Evolutionary conservation across 2,888 invertebrate species (phyloP).

Genomic region (Nomada lathburiana): DNA sequence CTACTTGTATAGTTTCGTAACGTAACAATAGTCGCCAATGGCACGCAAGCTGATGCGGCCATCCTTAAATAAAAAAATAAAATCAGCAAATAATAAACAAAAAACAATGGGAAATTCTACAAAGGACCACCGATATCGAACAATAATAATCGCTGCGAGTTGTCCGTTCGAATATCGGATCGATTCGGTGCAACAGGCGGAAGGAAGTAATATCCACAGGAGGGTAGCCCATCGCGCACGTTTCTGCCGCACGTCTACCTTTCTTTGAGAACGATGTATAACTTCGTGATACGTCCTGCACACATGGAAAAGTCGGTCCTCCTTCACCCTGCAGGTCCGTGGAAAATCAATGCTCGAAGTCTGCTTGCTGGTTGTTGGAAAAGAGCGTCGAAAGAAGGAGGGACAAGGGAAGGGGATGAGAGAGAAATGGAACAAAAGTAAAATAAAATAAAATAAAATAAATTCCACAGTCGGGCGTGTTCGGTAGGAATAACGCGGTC

Average conservation of each 20-base stretch:
- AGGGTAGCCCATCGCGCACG: constrained; percentile 18
- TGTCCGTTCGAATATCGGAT: constrained; percentile 18
- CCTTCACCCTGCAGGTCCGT: constrained; percentile 5
- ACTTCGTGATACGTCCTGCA: constrained; percentile 2
- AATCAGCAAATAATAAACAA: no score
- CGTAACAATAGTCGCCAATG: no score
- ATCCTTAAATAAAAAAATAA: no score
- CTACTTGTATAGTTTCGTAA: no score
- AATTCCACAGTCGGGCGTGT: neutral
- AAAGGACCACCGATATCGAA: no score
- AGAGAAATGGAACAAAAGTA: neutral
- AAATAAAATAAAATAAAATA: neutral
- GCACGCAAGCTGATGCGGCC: no score
- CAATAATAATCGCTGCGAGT: constrained; percentile 3
- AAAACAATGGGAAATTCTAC: no score
- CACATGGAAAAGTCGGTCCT: constrained; percentile 21
- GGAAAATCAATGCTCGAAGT: constrained; percentile 44
- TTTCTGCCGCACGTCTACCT: constrained; percentile 34
- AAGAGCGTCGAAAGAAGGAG: neutral
- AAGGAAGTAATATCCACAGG: constrained; percentile 60
- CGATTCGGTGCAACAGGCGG: constrained; percentile 63
- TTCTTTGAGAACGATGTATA: constrained; percentile 24
- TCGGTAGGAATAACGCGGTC: constrained; percentile 24
- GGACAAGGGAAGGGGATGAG: neutral
- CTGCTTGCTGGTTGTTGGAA: neutral